A percentile compares a stretch with the other conserved stretches of the same genome.
Evolutionary conservation across 2,113 vertebrate species (phyloP).

Genomic region (Agapornis roseicollis): DNA sequence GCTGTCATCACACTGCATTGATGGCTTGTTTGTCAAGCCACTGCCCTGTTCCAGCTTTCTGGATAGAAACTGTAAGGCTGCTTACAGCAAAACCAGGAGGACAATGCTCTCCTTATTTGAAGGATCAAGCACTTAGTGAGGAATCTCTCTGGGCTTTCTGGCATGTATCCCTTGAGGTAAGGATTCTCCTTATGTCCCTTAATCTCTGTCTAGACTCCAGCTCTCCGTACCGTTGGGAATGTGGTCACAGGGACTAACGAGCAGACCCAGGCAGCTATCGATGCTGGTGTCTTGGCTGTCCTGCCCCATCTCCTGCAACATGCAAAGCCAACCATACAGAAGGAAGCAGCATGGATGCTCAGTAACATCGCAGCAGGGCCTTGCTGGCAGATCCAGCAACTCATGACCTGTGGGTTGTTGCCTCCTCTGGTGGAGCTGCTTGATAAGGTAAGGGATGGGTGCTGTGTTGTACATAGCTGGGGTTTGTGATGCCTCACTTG

Average conservation of each 20-base stretch:
- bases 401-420: constrained; percentile 81
- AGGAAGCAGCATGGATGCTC: constrained; percentile 86
- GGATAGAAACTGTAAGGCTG: neutral
- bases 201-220: constrained; percentile 78
- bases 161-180: neutral
- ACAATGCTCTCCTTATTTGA: neutral
- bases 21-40: neutral
- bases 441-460: constrained; percentile 70
- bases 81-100: neutral
- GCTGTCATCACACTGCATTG: neutral
- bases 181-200: neutral
- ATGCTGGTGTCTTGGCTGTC: constrained; percentile 76
- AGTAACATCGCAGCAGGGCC: constrained; percentile 92
- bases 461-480: neutral
- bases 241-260: constrained; percentile 87
- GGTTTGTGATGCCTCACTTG: neutral
- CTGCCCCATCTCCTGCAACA: constrained; percentile 83
- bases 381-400: constrained; percentile 84
- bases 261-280: constrained; percentile 86
- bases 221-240: constrained; percentile 87
- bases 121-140: neutral
- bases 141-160: neutral
- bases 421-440: constrained; percentile 82
- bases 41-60: neutral
- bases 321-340: constrained; percentile 78